Base-by-base conservation (phyloP, 2,113 vertebrate genomes). In the Syngnathus scovelli region DNA sequence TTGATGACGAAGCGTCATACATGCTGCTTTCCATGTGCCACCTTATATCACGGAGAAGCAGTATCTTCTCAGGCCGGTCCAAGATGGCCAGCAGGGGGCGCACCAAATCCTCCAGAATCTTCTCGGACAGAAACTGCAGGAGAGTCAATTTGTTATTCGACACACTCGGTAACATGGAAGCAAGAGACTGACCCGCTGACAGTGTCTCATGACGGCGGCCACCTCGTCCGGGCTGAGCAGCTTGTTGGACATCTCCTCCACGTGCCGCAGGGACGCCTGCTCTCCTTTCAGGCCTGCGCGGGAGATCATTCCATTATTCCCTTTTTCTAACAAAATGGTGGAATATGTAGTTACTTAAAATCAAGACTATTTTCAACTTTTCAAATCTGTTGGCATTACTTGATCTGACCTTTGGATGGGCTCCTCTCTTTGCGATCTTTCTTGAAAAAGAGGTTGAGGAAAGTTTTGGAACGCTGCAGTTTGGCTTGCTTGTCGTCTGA, bases 401-500 rank as follows among this genome's bases (percentile, higher is more conserved):
- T 83, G 61, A 85, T 65, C 84, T 77, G 36, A 39, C 59, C 59
- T 87, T 91, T 94, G 73, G 91, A 36, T 19, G 64, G 84, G 54
- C 86, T 85, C 72, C 82, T 89, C 41, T 88, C 90, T 85, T 79
- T 92, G 74, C 91, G 89, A 18, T 86, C 87, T 5, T 91, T 92
- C 78, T 88, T 93, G 81, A 96, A 94, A 75, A 98, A 92, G 78
- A 94, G 82, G 83, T 93, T 95, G 83, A 96, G 92, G 2, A 97
- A 91, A 0, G 95, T 97, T 90, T 96, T 97, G 64, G 95, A 97
- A 60, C 95, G 93, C 70, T 95, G 92, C 72, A 98, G 83, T 86
- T 85, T 89, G 58, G 83, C 78, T 43, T 43, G 85, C 66, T 80
- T 88, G 66, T 85, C 90, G 41, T 83, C 87, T 9, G 74, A 64